Base-by-base conservation (phyloP, 2,797 vertebrate genomes). In the Pterois miles region DNA sequence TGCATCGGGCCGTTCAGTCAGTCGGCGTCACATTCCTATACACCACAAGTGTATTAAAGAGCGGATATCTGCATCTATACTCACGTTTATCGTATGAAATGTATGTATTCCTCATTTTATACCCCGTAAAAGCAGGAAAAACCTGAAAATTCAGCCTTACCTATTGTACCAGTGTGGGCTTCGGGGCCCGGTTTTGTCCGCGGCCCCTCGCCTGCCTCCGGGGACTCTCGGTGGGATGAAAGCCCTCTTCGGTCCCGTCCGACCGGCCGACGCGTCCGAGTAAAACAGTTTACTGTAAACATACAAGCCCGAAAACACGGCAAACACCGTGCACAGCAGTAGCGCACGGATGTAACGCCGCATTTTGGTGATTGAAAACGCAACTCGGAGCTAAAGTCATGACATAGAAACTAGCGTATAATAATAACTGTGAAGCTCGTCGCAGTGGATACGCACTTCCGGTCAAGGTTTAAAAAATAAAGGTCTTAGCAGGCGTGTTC, bases 291-390 rank as follows among this genome's bases (percentile, higher is more conserved):
- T 96, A 79, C 90, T 95, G 87, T 96, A 96, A 46, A 95, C 94
- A 22, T 96, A 98, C 1, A 98, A 83, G 8, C 96, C 91, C 36
- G 96, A 96, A 66, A 96, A 95, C 60, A 97, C 91, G 73, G 96
- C 96, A 54, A 97, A 96, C 88, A 95, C 94, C 89, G 94, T 89
- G 90, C 97, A 97, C 85, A 97, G 71, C 54, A 92, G 48, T 23
- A 95, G 94, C 84, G 96, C 86, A 85, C 96, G 95, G 59, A 93
- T 87, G 84, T 96, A 95, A 18, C 96, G 95, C 94, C 96, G 95
- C 96, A 97, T 97, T 80, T 16, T 93, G 52, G 50, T n/a, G 33
- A 74, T 85, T 80, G 10, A 20, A 81, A 76, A 67, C 81, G 16
- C 72, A 74, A 81, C 78, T 70, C 74, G 2, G 31, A 59, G 76